These are phyloP conservation scores for Nycticebus coucang DNA, from an alignment of 2,113 vertebrate species.

Conservation along the genomic window DNA sequence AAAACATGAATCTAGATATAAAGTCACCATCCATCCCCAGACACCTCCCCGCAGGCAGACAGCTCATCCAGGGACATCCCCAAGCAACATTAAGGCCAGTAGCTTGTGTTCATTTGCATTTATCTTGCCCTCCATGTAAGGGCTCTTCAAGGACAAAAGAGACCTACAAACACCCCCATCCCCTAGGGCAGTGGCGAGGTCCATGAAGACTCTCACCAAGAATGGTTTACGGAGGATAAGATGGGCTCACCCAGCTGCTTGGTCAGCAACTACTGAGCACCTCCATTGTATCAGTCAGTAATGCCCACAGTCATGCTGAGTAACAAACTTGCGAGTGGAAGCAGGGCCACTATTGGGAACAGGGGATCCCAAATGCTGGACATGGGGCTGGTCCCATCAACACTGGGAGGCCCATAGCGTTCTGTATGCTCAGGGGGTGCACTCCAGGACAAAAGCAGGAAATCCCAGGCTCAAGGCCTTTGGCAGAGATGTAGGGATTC, in stretches of 20 bases:
- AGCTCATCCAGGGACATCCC: background rate
- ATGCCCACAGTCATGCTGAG: background rate
- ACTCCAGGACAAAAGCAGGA: background rate
- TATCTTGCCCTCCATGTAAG: background rate
- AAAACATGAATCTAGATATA: background rate
- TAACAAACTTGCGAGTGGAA: background rate
- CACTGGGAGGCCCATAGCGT: accelerated
- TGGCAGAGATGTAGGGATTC: background rate
- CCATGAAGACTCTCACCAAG: background rate
- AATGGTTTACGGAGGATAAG: background rate
- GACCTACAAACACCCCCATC: background rate
- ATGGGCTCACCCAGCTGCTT: background rate
- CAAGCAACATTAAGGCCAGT: background rate
- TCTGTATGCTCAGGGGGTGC: no score
- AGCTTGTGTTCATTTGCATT: background rate
- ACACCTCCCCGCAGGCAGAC: background rate
- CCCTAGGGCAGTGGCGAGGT: background rate
- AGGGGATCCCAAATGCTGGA: background rate
- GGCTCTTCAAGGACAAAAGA: background rate
- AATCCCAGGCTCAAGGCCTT: background rate
- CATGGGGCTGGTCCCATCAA: background rate
- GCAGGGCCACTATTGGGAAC: background rate
- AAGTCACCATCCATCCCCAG: background rate
- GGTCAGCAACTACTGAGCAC: no score
- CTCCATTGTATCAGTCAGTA: background rate